Conservation (phyloP, 2,113 vertebrate species). For the Nanorana parkeri region DNA sequence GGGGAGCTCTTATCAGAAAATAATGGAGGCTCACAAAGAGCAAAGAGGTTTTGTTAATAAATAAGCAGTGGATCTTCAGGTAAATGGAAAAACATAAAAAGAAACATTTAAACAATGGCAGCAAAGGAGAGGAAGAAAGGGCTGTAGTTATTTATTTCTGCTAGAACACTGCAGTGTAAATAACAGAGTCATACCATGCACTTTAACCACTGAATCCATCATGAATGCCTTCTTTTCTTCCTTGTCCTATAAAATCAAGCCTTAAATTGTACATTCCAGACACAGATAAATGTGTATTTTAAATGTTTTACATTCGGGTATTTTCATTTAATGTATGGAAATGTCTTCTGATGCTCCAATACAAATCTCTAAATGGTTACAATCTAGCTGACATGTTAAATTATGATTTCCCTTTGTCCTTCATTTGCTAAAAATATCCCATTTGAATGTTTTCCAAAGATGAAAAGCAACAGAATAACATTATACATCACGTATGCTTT, state of each 20-base stretch:
- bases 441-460: no score
- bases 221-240: background rate
- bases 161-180: constrained; percentile 3
- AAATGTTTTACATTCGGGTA: no score
- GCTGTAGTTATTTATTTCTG: background rate
- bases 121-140: background rate
- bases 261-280: background rate
- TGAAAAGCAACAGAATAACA: no score
- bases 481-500: no score
- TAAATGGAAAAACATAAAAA: constrained; percentile 34
- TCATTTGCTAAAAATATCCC: no score
- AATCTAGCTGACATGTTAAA: no score
- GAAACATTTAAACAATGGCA: constrained; percentile 6
- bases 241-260: background rate
- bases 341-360: no score
- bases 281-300: no score
- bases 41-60: constrained; percentile 24
- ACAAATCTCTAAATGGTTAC: no score
- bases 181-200: background rate
- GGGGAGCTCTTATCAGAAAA: constrained; percentile 40
- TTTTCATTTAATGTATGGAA: no score
- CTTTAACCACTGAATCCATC: background rate
- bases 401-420: no score
- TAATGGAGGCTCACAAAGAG: constrained; percentile 25
- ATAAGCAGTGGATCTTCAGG: constrained; percentile 27